A percentile compares a stretch with the other conserved stretches of the same genome.
Conservation (phyloP, 2,113 vertebrate species). For the Catharus minimus region DNA sequence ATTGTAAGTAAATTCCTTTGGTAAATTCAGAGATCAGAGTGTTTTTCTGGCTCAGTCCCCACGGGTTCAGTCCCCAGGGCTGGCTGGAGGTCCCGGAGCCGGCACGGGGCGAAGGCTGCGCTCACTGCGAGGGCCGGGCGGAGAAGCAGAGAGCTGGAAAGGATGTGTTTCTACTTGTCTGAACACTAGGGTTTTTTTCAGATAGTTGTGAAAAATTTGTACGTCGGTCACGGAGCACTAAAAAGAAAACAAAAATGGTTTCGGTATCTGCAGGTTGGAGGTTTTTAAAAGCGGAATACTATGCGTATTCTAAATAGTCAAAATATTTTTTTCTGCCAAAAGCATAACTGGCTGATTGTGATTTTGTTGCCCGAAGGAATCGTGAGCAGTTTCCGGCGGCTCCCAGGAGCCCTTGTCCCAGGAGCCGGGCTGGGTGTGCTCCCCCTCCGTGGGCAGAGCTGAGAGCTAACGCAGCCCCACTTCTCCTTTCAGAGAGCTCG, state of each 20-base stretch:
- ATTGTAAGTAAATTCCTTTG: background rate
- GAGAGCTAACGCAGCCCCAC: background rate
- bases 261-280: background rate
- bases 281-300: background rate
- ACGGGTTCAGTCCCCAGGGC: accelerated
- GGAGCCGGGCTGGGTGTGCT: background rate
- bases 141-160: background rate
- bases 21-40: background rate
- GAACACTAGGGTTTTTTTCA: background rate
- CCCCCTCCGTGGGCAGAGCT: background rate
- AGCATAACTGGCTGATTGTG: background rate
- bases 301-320: background rate
- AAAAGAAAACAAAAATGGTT: background rate
- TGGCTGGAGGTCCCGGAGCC: accelerated
- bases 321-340: background rate
- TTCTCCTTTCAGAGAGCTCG: background rate
- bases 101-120: background rate
- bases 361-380: background rate
- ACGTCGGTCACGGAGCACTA: background rate
- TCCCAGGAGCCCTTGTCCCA: background rate
- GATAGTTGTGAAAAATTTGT: background rate
- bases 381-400: accelerated
- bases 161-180: background rate
- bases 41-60: background rate
- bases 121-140: accelerated